Conservation (phyloP, 2,888 invertebrate genomes). For the Metallyticus violacea region DNA sequence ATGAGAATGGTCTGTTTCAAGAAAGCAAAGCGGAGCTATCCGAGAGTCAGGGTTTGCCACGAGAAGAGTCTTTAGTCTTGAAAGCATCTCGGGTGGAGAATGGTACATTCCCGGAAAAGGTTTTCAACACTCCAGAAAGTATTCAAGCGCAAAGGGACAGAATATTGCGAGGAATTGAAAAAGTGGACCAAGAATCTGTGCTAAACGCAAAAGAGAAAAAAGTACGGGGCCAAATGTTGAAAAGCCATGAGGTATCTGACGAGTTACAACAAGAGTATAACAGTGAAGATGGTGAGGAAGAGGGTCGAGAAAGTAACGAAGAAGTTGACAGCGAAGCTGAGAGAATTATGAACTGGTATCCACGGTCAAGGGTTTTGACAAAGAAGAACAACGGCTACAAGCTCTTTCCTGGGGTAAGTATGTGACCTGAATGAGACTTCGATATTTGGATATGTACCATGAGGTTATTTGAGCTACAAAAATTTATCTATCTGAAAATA, state of each 20-base stretch:
- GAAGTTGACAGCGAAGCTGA: neutral
- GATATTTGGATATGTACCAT: too few species aligned
- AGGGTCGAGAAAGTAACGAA: neutral
- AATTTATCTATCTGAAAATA: too few species aligned
- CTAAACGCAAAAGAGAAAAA: neutral
- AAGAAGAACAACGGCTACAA: constrained; percentile 1
- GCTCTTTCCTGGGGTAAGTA: constrained; percentile 2
- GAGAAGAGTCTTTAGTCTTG: too few species aligned
- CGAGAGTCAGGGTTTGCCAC: too few species aligned
- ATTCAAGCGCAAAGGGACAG: neutral
- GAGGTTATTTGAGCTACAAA: too few species aligned
- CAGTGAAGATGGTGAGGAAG: neutral
- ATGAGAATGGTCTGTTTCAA: too few species aligned
- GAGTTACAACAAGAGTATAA: neutral
- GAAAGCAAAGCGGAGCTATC: neutral
- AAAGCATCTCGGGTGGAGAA: too few species aligned
- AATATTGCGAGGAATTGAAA: neutral
- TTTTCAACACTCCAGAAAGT: neutral
- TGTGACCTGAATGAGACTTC: too few species aligned
- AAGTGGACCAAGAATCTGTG: neutral
- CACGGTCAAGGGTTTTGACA: neutral
- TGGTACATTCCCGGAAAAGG: neutral
- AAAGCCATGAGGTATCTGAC: neutral
- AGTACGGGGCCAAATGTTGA: neutral
- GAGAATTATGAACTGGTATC: neutral